Base-by-base conservation (phyloP, 30 jellyfish, hydroid and myxozoan species). In the Turritopsis rubra region DNA sequence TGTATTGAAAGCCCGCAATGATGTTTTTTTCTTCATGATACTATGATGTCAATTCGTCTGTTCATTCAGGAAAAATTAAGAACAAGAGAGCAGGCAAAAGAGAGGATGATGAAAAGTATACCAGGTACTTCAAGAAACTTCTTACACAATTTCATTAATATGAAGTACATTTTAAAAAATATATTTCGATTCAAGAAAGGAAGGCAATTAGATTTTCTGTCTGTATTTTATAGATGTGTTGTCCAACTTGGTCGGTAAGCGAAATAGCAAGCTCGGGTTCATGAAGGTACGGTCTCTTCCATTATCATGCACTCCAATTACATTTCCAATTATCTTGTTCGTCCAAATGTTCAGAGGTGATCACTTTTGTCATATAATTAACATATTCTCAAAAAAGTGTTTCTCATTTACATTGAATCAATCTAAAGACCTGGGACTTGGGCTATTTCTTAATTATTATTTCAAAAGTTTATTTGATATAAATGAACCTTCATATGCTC, bases 51-150 rank as follows among this genome's bases (percentile, higher is more conserved):
- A 41, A 3, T 41, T 41, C 13, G 60, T 41, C 9, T 41, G 5
- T 41, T 41, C 19, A 52, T 52, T 1, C 68, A 93, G 98, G 98
- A 93, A 75, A 93, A 93, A 53, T 80, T 93, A 65, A 68, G 98
- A 71, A 93, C 98, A 17, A 77, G 98, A 24, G 98, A 93, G 78
- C 94, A 88, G 76, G 98, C 98, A 0, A 93, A 93, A 79, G 98
- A 88, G 71, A 75, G 75, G 75, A 84, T 93, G 91, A 93, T 80
- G 95, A 88, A 93, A 75, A 93, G 89, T 65, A 93, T 93, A 28
- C 98, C 98, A 72, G 98, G 98, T 93, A n/a, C 13, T 3, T n/a
- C n/a, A n/a, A n/a, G n/a, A n/a, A n/a, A n/a, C n/a, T 8, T 17
- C 7, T 22, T 3, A 13, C 52, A 76, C n/a, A n/a, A n/a, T n/a